These are phyloP conservation scores for Gambusia affinis DNA, from an alignment of 2,113 vertebrate species.

Conservation along the genomic window DNA sequence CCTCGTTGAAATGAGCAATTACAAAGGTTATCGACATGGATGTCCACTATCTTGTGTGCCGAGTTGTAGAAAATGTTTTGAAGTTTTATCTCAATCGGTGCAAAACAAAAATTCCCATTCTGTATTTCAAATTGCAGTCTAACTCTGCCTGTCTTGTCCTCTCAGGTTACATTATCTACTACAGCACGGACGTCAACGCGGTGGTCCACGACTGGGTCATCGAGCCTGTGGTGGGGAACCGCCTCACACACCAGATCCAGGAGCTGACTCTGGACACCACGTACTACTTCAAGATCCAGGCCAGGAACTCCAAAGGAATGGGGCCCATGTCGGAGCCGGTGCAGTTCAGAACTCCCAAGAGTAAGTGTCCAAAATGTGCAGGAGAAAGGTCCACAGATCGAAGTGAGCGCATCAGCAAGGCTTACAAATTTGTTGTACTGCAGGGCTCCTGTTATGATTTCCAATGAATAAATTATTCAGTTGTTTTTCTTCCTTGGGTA, in stretches of 20 bases:
- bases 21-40: not conserved
- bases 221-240: conserved; percentile 95
- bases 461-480: not conserved
- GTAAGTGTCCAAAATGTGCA: conserved; percentile 79
- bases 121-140: no score
- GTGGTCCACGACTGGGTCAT: conserved; percentile 99
- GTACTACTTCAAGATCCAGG: conserved; percentile 99
- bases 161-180: conserved; percentile 98
- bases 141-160: not conserved
- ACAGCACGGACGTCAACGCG: conserved; percentile 95
- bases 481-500: not conserved
- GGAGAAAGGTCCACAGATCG: conserved; percentile 81
- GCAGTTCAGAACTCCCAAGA: conserved; percentile 96
- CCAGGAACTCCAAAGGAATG: conserved; percentile 98
- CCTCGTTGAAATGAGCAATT: no score
- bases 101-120: not conserved
- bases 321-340: conserved; percentile 97
- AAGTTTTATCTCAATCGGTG: not conserved
- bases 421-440: not conserved
- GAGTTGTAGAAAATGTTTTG: not conserved
- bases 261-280: conserved; percentile 95
- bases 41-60: not conserved
- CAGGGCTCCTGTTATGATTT: not conserved
- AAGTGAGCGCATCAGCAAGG: not conserved
- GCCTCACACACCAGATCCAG: conserved; percentile 97